Base-by-base conservation (phyloP, 2,888 invertebrate genomes). In the Coelinius sp. region DNA sequence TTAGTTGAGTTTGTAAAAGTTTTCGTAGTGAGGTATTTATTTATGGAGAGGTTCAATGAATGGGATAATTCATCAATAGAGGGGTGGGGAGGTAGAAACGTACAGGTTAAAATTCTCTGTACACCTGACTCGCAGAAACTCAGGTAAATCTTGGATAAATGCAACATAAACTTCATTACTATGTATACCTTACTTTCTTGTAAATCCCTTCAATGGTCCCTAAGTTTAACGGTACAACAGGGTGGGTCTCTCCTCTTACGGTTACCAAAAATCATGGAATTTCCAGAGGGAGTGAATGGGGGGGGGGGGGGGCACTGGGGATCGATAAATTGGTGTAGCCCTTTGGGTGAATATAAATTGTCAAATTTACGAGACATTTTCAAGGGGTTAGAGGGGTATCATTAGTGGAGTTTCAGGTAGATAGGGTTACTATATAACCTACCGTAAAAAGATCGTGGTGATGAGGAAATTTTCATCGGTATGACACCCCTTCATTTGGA, bases 341-440 rank as follows among this genome's bases (percentile, higher is more conserved):
- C 17, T 1, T n/a, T 49, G 46, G 46, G 31, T 59, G 10, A 10
- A 35, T 59, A 56, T 56, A 35, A 35, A 59, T 35, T 31, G 59
- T 31, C 12, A 6, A 66, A 44, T 66, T 4, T 20, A 31, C 31
- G 44, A 49, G 49, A 7, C 59, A 59, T 20, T 63, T 24, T 35
- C n/a, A n/a, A 22, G 12, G 24, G 44, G 62, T n/a, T n/a, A n/a
- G n/a, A n/a, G 38, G 68, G 44, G 31, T 59, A 59, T 59, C 59
- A 59, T 59, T 27, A 31, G 35, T 63, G 63, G 7, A 25, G 7
- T n/a, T 20, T 25, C 78, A 79, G 77, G 77, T 80, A 79, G 71
- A 53, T 53, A 66, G 70, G 76, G 75, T 76, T 76, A 72, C 67
- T 75, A n/a, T n/a, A n/a, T n/a, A 73, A 76, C 77, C 74, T 76